Evolutionary conservation across 1,140 invertebrate genomes (phyloP), one percentile per base, ranked within the genome.

Genomic region (Calephelis virginiensis): DNA sequence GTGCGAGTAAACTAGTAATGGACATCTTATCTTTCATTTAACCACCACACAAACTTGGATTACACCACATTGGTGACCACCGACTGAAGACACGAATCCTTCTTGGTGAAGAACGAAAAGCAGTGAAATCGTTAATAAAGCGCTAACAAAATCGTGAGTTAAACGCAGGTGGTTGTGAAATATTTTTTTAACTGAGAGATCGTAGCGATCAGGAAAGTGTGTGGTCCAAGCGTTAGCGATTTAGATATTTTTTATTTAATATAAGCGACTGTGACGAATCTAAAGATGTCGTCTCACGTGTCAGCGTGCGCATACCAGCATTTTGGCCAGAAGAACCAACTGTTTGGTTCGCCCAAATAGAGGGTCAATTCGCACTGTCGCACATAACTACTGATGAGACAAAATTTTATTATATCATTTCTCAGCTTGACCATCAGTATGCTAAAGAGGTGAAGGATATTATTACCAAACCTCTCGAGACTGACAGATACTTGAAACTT

Each of bases 381-480:
- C 63, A 66, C 13, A 69, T 84, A 8, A 80, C 69, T 0, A 13
- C 13, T n/a, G n/a, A n/a, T n/a, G n/a, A n/a, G n/a, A n/a, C n/a
- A n/a, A n/a, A n/a, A n/a, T n/a, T 67, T 56, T 46, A 74, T 47
- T 67, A 76, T 13, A 61, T 77, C 0, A 63, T 61, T 17, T 46
- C 49, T 5, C 43, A 68, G 9, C 49, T 72, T 12, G 63, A 66
- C 6, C 61, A 61, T n/a, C 38, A 61, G 46, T 65, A 69, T 38
- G 64, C 68, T 43, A 59, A 11, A 12, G 63, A 67, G 47, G 65
- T 73, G 8, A 63, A 73, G 17, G 68, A 73, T 28, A 43, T 73
- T n/a, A 65, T 70, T 6, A 53, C 53, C 4, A 49, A 63, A 0
- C 67, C 71, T 17, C 71, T 67, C 8, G 48, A 43, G 9, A 47